Evolutionary conservation across 2,888 invertebrate species (phyloP).

Genomic region (Trissoscelio sp.): DNA sequence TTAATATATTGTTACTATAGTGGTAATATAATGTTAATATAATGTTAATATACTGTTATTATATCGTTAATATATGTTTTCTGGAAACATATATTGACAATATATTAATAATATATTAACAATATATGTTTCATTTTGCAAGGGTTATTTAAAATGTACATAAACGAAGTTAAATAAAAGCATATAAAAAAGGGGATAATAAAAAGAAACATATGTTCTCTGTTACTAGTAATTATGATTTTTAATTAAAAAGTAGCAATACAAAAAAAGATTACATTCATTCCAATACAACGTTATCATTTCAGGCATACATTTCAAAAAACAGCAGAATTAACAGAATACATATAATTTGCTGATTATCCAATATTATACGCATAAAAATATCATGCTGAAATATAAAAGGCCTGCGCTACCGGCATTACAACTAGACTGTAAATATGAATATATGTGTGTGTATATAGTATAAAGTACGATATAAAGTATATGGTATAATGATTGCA

Average conservation of each 20-base stretch:
- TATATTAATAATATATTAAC: too few species aligned
- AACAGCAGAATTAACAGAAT: conserved; percentile 75
- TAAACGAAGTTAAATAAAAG: too few species aligned
- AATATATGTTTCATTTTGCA: too few species aligned
- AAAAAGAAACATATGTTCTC: too few species aligned
- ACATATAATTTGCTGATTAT: conserved; percentile 74
- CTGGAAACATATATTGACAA: too few species aligned
- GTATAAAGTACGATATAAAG: conserved; percentile 65
- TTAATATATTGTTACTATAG: too few species aligned
- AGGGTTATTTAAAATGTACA: too few species aligned
- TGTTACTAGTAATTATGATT: conserved; percentile 53
- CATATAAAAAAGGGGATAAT: too few species aligned
- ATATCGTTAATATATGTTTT: too few species aligned
- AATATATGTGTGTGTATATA: conserved; percentile 57
- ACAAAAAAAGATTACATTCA: conserved; percentile 78
- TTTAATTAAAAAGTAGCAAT: conserved; percentile 81
- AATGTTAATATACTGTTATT: too few species aligned
- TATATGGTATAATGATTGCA: conserved; percentile 70
- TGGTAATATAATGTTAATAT: too few species aligned
- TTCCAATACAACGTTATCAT: conserved; percentile 77
- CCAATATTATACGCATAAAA: conserved; percentile 79
- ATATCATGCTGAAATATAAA: conserved; percentile 81
- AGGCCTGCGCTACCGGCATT: conserved; percentile 72
- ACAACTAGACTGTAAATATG: conserved; percentile 65
- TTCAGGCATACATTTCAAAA: conserved; percentile 73